Conservation (phyloP, 2,888 invertebrate genomes). For the Cerastis rubricosa region DNA sequence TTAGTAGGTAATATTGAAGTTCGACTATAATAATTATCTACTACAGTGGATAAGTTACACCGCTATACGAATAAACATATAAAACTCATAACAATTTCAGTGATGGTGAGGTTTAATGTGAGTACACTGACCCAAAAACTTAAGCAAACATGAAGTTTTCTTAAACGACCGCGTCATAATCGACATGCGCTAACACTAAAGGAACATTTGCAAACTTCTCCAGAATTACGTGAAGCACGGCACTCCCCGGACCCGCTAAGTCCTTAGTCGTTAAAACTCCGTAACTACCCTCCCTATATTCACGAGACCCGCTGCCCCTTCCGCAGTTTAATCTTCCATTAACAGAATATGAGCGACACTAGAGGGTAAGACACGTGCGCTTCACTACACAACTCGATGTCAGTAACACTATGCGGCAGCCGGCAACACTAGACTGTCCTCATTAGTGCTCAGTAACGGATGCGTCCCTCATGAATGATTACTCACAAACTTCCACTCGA, state of each 20-base stretch:
- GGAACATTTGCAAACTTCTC: slow-evolving; percentile 71
- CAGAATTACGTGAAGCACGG: slow-evolving; percentile 69
- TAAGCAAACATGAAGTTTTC: slow-evolving; percentile 20
- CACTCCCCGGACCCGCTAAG: slow-evolving; percentile 73
- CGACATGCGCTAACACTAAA: slow-evolving; percentile 64
- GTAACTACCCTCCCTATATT: slow-evolving; percentile 78
- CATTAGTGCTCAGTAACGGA: slow-evolving; percentile 56
- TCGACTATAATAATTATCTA: background rate
- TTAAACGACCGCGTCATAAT: slow-evolving; percentile 45
- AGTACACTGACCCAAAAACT: slow-evolving; percentile 31
- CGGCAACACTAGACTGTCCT: slow-evolving; percentile 19
- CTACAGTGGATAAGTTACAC: background rate
- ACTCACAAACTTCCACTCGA: slow-evolving; percentile 57
- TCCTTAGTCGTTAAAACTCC: slow-evolving; percentile 80
- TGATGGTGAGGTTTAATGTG: background rate
- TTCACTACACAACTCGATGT: slow-evolving; percentile 53
- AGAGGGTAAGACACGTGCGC: slow-evolving; percentile 25
- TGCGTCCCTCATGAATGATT: slow-evolving; percentile 63
- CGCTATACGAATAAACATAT: background rate
- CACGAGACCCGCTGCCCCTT: slow-evolving; percentile 72
- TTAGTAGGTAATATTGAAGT: background rate
- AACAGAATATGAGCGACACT: slow-evolving; percentile 68
- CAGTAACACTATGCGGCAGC: slow-evolving; percentile 30
- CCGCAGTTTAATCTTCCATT: slow-evolving; percentile 74
- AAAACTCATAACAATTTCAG: background rate